Base-by-base conservation (phyloP, 2,888 invertebrate genomes). In the Mesorhabditis sp. region DNA sequence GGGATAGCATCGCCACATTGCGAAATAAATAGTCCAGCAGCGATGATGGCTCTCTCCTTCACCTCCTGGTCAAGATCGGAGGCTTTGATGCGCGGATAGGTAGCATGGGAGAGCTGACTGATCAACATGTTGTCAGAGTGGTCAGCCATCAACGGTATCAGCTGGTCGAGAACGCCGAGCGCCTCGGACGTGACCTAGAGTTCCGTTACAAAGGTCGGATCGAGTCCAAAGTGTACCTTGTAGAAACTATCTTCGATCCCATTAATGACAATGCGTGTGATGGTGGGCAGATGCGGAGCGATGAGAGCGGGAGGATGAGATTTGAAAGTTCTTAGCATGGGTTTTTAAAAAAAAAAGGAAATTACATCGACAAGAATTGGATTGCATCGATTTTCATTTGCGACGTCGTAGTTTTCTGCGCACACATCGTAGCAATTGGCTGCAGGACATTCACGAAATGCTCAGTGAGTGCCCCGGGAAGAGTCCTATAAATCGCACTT, bases 41-140 rank as follows among this genome's bases (percentile, higher is more conserved):
- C 96, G 94, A 94, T 92, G 75, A 98, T 97, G 7, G 98, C 95
- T 43, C 95, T 90, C 86, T 98, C 98, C 87, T 98, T 97, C 0
- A 98, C 97, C 88, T 98, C 98, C 77, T 82, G 65, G 88, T 98
- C 98, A 85, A 97, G 95, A 86, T 98, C 97, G 0, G 95, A 92
- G 45, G 96, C 93, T 82, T 92, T 92, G 61, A 98, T 89, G 71
- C 95, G 90, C 72, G 91, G 90, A 79, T 95, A 87, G 0, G 94
- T 93, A 82, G 93, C 93, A 72, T 90, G 89, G 87, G 95, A 96
- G 61, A 90, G 74, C 68, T 87, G 3, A 65, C n/a, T 15, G 64
- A 41, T 4, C 45, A 66, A 65, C 4, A 67, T 65, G 5, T 43
- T 10, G 15, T 10, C 15, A 44, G n/a, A n/a, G 4, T 15, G 43